Conservation (phyloP, 2,113 vertebrate genomes). For the Sphyrna mokarran region DNA sequence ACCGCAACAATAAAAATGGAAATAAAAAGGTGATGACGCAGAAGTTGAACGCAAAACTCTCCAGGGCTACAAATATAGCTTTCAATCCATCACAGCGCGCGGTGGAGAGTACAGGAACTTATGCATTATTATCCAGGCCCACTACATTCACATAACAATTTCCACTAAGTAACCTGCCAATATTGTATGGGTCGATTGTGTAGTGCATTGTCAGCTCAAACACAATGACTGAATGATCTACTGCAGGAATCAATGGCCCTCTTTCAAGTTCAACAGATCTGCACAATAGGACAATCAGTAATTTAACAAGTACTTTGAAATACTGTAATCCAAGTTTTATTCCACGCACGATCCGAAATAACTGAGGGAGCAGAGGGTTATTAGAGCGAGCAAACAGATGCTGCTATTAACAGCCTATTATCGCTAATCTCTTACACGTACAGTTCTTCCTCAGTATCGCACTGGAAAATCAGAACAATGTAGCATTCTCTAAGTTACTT, state of each 20-base stretch:
- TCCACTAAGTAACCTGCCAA: neutral
- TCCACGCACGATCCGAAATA: neutral
- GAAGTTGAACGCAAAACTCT: neutral
- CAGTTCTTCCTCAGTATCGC: too few relatives aligned
- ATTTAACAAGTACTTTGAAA: neutral
- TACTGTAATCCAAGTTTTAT: neutral
- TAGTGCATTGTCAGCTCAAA: neutral
- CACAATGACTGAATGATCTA: neutral
- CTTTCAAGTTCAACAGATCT: neutral
- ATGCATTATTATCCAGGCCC: neutral
- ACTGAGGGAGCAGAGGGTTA: neutral
- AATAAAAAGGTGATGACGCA: neutral
- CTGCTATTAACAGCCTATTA: neutral
- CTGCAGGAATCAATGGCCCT: neutral
- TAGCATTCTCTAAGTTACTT: neutral
- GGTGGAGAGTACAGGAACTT: neutral
- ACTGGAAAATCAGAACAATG: neutral
- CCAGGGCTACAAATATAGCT: neutral
- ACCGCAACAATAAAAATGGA: neutral
- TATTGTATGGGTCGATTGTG: neutral
- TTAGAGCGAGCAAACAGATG: neutral
- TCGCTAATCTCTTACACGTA: too few relatives aligned
- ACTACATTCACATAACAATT: neutral
- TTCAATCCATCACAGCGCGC: neutral
- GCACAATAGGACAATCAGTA: neutral